phyloP scores from a whole-genome alignment of 2,888 invertebrate species.

The Noctua fimbriata region DNA sequence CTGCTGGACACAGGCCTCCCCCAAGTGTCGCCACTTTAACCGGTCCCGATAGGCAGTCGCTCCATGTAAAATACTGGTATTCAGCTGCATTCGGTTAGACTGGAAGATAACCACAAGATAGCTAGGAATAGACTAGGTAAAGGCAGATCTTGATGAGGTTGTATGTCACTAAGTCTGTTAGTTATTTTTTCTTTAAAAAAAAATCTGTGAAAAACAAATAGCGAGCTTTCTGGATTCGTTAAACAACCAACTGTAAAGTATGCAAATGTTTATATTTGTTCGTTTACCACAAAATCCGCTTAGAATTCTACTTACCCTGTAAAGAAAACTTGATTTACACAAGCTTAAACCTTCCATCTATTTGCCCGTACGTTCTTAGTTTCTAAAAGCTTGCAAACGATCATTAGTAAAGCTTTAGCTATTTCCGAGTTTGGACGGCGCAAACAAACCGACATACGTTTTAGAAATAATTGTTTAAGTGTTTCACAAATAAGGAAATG shows the following conservation, averaged over 20 bases:
- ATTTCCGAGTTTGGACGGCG: conserved; percentile 52
- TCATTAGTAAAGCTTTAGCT: conserved; percentile 50
- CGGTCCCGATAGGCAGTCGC: too few species aligned
- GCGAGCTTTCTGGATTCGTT: not conserved
- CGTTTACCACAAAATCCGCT: conserved; percentile 40
- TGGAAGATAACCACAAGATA: too few species aligned
- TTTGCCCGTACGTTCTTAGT: conserved; percentile 30
- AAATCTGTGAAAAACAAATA: not conserved
- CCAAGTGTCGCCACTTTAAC: too few species aligned
- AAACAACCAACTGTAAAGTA: conserved; percentile 28
- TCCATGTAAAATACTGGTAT: too few species aligned
- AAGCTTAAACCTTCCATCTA: conserved; percentile 30
- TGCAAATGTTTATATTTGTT: conserved; percentile 33
- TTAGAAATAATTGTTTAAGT: conserved; percentile 64
- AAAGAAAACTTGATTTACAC: conserved; percentile 12
- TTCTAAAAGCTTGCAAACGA: conserved; percentile 52
- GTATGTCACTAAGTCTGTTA: too few species aligned
- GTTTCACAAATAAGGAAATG: conserved; percentile 56
- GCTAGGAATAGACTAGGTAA: too few species aligned
- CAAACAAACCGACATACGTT: conserved; percentile 49
- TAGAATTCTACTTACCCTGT: conserved; percentile 30
- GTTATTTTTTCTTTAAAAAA: too few species aligned
- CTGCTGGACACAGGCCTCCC: too few species aligned
- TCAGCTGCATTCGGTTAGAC: too few species aligned
- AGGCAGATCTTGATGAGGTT: too few species aligned